These are phyloP conservation scores for Lepilemur septentrionalis DNA, from an alignment of 2,797 vertebrate genomes.

Conservation along the genomic window DNA sequence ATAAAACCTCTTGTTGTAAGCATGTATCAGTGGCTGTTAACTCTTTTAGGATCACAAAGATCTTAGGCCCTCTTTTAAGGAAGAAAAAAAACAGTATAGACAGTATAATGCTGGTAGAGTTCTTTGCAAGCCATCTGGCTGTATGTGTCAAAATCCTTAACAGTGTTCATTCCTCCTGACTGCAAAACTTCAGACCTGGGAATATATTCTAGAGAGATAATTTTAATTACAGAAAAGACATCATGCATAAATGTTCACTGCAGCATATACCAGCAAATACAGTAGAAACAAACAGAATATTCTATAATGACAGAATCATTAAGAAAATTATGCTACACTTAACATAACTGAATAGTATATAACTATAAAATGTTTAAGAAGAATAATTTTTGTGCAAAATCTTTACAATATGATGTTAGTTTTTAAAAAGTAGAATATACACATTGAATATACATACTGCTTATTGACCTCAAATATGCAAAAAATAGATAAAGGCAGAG, in stretches of 20 bases:
- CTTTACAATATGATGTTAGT: not conserved
- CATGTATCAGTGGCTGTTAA: not conserved
- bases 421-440: not conserved
- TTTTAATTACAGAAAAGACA: constrained; percentile 27
- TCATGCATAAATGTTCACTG: not conserved
- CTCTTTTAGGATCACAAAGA: not conserved
- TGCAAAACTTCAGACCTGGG: not conserved
- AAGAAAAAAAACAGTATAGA: not conserved
- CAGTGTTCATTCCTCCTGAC: constrained; percentile 15
- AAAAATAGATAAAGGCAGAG: not conserved
- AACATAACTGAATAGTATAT: not conserved
- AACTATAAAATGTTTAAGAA: not conserved
- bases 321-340: not conserved
- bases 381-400: constrained; percentile 31
- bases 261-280: not conserved
- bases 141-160: not conserved
- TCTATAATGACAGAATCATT: not conserved
- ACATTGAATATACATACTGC: not conserved
- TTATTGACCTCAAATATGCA: not conserved
- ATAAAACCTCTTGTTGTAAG: constrained; percentile 28
- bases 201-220: constrained; percentile 20
- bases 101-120: not conserved
- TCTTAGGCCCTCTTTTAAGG: not conserved
- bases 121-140: constrained; percentile 12
- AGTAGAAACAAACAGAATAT: constrained; percentile 35